Evolutionary conservation across 1,140 invertebrate species (phyloP), one percentile per base, ranked within the genome.

Genomic region (Drosophila nebulosa): DNA sequence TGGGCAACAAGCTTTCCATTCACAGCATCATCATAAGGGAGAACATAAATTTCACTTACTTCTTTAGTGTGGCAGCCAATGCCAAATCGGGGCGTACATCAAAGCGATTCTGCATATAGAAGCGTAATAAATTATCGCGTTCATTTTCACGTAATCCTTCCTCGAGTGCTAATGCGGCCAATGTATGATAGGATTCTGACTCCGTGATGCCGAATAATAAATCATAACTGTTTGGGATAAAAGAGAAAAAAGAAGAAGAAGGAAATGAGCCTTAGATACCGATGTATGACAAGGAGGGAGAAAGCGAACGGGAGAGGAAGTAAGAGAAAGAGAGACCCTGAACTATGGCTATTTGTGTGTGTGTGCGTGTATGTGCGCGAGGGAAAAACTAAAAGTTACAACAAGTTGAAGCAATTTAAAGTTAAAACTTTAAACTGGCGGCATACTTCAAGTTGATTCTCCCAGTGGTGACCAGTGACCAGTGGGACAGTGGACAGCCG

Each of bases 191-290:
- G 65, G 96, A 97, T 91, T 99, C 98, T 70, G 96, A 93, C 91
- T 97, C 95, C 3, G 96, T 97, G 10, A 98, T 94, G 22, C 98
- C 98, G 76, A 97, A 96, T 92, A 99, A 93, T 51, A 99, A 92
- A 85, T 98, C 97, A 83, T 96, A 97, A 74, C 96, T 96, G 90
- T 36, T 92, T 70, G 79, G 72, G 80, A 69, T 39, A 51, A 35
- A 46, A 52, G 60, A 52, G 59, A 59, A 36, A 66, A 64, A 53
- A 61, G 24, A 39, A 21, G 22, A n/a, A n/a, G n/a, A n/a, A n/a
- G 1, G 1, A 59, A 26, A 22, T 14, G 46, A 24, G 42, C 22
- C 18, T 55, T 55, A 55, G 59, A 46, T 46, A 46, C 39, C 7
- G 39, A 21, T 18, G 21, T 46, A 46, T 46, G 26, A 27, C 24